Conservation (phyloP, 2,888 invertebrate species). For the Trichacis sp. region DNA sequence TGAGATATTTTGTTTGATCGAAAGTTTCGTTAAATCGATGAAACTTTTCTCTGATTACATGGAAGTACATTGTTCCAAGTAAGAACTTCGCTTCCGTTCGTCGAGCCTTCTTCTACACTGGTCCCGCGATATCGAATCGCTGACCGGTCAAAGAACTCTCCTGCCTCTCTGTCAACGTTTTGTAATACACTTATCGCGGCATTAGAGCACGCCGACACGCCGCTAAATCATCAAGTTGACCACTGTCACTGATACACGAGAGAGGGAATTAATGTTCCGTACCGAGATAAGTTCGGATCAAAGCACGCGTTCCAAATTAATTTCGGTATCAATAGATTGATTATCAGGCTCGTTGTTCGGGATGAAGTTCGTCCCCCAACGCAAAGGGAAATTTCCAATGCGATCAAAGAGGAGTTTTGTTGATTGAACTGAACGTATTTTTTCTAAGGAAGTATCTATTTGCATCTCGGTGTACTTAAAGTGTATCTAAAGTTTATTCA, state of each 20-base stretch:
- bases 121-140: slow-evolving; percentile 14
- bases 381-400: too few species aligned
- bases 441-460: too few species aligned
- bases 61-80: background rate
- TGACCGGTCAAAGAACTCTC: slow-evolving; percentile 30
- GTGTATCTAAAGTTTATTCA: too few species aligned
- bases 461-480: too few species aligned
- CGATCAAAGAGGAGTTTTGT: too few species aligned
- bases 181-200: slow-evolving; percentile 15
- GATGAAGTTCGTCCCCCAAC: too few species aligned
- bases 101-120: slow-evolving; percentile 28
- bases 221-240: slow-evolving; percentile 10
- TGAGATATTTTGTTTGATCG: too few species aligned
- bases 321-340: background rate
- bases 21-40: too few species aligned
- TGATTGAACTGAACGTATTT: too few species aligned
- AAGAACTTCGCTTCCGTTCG: slow-evolving; percentile 38
- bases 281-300: slow-evolving; percentile 14
- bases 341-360: too few species aligned
- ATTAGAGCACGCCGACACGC: slow-evolving; percentile 23
- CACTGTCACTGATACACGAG: slow-evolving; percentile 12
- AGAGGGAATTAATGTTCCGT: slow-evolving; percentile 14
- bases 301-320: slow-evolving; percentile 11
- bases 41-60: background rate
- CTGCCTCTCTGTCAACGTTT: slow-evolving; percentile 18